These are phyloP conservation scores for Heliangelus exortis DNA, from an alignment of 2,797 vertebrate species.

Conservation along the genomic window DNA sequence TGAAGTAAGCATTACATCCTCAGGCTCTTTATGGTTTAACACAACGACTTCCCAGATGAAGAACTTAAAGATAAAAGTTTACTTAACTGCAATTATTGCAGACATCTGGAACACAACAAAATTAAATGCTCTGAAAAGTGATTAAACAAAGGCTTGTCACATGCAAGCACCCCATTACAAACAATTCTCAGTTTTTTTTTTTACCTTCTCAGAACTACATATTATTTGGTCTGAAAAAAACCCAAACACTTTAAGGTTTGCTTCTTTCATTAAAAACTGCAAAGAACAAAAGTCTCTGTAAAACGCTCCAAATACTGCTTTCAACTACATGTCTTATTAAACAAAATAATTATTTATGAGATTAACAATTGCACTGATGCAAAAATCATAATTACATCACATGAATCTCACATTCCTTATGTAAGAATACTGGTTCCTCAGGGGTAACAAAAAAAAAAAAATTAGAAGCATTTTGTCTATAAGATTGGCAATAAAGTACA, in stretches of 20 bases:
- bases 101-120: slow-evolving; percentile 28
- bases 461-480: neutral
- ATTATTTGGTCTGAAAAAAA: neutral
- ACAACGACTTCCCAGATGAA: slow-evolving; percentile 25
- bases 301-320: neutral
- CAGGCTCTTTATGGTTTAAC: slow-evolving; percentile 35
- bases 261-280: neutral
- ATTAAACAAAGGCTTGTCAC: neutral
- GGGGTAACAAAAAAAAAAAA: neutral
- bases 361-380: neutral
- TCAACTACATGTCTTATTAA: neutral
- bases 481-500: neutral
- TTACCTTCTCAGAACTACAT: neutral
- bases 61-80: neutral
- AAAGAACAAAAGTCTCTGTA: neutral
- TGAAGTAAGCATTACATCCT: slow-evolving; percentile 31
- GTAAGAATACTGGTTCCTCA: neutral
- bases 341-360: neutral
- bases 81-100: slow-evolving; percentile 20
- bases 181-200: neutral
- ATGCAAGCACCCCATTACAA: neutral
- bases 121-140: neutral
- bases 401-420: neutral
- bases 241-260: neutral
- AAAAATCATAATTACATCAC: neutral